phyloP scores from a whole-genome alignment of 2,888 invertebrate species.

The Ormyrus pomaceus region DNA sequence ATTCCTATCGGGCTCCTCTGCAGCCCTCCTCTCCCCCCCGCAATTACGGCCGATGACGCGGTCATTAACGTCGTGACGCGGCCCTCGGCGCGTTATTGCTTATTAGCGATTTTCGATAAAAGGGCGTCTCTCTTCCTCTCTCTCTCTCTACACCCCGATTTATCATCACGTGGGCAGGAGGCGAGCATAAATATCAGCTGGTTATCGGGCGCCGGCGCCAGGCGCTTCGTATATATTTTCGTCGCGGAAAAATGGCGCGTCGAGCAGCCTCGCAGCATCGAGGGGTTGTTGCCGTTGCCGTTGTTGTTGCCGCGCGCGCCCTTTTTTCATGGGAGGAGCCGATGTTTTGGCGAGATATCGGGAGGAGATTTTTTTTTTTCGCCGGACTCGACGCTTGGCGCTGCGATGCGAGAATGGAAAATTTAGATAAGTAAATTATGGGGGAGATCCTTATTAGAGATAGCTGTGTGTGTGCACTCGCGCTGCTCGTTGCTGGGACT shows the following conservation, averaged over 20 bases:
- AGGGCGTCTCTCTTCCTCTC: too few species aligned
- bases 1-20: conserved; percentile 14
- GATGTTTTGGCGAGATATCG: neutral
- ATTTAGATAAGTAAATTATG: conserved; percentile 27
- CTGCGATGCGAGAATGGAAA: neutral
- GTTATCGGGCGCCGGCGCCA: too few species aligned
- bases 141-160: neutral
- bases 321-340: too few species aligned
- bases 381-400: neutral
- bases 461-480: neutral
- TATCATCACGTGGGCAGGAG: too few species aligned
- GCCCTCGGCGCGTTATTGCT: neutral
- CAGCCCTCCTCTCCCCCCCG: neutral
- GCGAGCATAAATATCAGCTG: too few species aligned
- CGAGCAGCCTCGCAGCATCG: too few species aligned
- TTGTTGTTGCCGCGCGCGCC: too few species aligned
- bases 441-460: conserved; percentile 21
- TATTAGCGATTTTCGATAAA: conserved; percentile 54
- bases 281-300: too few species aligned
- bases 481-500: too few species aligned
- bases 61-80: conserved; percentile 35
- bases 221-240: too few species aligned
- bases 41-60: conserved; percentile 42
- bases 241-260: too few species aligned
- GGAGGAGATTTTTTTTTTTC: neutral